phyloP scores from a whole-genome alignment of 2,113 vertebrate species.

The Spilogale gracilis region DNA sequence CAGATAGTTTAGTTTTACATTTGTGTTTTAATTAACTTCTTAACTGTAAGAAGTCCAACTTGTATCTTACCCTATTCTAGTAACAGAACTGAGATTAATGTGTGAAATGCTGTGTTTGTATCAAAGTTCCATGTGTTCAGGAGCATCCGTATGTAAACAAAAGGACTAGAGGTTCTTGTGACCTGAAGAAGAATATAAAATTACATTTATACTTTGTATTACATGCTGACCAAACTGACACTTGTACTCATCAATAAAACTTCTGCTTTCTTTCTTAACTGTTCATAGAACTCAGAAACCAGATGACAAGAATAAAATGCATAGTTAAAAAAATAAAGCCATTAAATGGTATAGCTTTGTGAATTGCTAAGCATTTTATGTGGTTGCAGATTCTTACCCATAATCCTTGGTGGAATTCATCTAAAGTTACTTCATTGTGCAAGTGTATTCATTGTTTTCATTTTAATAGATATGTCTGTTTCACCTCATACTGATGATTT shows the following conservation, averaged over 20 bases:
- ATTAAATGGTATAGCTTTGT: constrained; percentile 78
- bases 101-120: neutral
- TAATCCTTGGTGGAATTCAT: constrained; percentile 28
- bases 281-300: constrained; percentile 76
- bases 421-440: neutral
- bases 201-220: constrained; percentile 39
- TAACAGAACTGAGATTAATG: neutral
- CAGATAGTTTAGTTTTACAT: constrained; percentile 45
- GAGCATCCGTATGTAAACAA: neutral
- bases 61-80: neutral
- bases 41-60: neutral
- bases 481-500: neutral
- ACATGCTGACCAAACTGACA: neutral
- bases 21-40: constrained; percentile 45
- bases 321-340: constrained; percentile 84
- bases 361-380: constrained; percentile 77
- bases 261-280: constrained; percentile 67
- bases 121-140: neutral
- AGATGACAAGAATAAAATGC: constrained; percentile 82
- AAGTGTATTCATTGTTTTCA: neutral
- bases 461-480: neutral
- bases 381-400: constrained; percentile 70
- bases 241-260: neutral
- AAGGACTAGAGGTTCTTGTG: neutral
- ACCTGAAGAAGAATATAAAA: neutral